Conservation (phyloP, 1,140 invertebrate genomes). For the Drosophila pseudoananassae region DNA sequence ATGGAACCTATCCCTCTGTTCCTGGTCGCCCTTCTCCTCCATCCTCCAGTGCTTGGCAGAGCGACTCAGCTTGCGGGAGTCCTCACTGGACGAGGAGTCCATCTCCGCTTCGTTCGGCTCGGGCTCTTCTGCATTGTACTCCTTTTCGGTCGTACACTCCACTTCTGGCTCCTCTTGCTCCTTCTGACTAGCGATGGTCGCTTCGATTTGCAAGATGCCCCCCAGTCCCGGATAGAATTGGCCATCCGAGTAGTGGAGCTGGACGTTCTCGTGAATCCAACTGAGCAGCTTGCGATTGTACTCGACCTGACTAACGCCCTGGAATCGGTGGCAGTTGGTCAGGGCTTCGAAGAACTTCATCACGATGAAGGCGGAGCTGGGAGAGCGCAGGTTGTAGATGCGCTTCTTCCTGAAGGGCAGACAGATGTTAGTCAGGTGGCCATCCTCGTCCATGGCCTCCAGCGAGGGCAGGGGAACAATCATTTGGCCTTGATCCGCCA, state of each 20-base stretch:
- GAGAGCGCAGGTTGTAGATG: constrained; percentile 69
- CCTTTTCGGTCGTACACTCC: too few species aligned
- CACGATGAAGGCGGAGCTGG: constrained; percentile 55
- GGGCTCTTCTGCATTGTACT: background rate
- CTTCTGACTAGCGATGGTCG: constrained; percentile 15
- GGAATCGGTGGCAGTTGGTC: constrained; percentile 65
- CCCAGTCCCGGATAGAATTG: constrained; percentile 80
- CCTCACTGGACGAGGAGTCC: background rate
- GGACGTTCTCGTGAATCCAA: constrained; percentile 70
- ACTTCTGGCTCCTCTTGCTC: background rate
- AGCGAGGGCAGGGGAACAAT: constrained; percentile 70
- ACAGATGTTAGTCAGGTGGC: constrained; percentile 67
- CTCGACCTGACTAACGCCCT: constrained; percentile 38
- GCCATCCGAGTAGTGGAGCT: constrained; percentile 69
- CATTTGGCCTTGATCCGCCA: constrained; percentile 54
- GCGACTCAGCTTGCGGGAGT: constrained; percentile 33
- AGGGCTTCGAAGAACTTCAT: constrained; percentile 68
- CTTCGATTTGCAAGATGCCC: constrained; percentile 65
- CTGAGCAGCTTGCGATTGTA: constrained; percentile 64
- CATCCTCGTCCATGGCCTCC: constrained; percentile 55
- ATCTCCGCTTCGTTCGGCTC: background rate
- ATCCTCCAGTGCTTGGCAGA: background rate
- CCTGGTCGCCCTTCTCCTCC: background rate
- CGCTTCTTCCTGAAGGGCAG: constrained; percentile 71
- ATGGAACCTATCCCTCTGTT: background rate